A percentile compares a stretch with the other conserved stretches of the same genome.
Evolutionary conservation across 2,888 invertebrate genomes (phyloP).

Genomic region (Rhagium mordax): DNA sequence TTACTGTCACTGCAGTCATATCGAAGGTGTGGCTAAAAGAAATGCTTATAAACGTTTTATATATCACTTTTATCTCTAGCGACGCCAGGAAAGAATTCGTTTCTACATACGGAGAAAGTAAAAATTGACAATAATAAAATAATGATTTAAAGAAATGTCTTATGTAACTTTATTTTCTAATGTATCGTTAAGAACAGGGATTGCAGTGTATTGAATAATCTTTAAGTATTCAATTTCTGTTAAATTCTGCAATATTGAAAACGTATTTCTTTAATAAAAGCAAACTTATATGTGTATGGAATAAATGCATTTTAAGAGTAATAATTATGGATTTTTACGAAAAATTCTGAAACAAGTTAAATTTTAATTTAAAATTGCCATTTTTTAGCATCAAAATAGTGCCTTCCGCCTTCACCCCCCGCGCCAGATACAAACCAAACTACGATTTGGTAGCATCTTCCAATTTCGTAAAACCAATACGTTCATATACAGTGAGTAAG

Average conservation of each 20-base stretch:
- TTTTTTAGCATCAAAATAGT: too few relatives aligned
- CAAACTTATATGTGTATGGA: too few relatives aligned
- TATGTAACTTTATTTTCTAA: slow-evolving; percentile 5
- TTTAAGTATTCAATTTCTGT: neutral
- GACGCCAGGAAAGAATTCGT: slow-evolving; percentile 5
- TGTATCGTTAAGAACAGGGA: neutral
- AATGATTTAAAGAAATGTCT: slow-evolving; percentile 2
- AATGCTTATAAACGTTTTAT: neutral
- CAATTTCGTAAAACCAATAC: too few relatives aligned
- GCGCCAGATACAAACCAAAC: too few relatives aligned
- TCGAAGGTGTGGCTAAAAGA: slow-evolving; percentile 1
- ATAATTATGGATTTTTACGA: too few relatives aligned
- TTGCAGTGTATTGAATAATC: neutral
- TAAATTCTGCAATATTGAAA: too few relatives aligned
- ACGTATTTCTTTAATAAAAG: too few relatives aligned
- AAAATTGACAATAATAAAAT: slow-evolving; percentile 3
- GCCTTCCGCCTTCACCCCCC: too few relatives aligned
- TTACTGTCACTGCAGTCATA: neutral
- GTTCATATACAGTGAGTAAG: neutral
- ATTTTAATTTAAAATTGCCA: too few relatives aligned
- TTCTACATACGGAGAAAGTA: slow-evolving; percentile 14
- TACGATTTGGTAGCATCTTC: too few relatives aligned
- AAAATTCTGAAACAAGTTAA: too few relatives aligned
- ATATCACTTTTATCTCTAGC: neutral
- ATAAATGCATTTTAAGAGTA: too few relatives aligned